A percentile compares a stretch with the other conserved stretches of the same genome.
Conservation (phyloP, 1,140 invertebrate genomes). For the Neodiprion pinetum region DNA sequence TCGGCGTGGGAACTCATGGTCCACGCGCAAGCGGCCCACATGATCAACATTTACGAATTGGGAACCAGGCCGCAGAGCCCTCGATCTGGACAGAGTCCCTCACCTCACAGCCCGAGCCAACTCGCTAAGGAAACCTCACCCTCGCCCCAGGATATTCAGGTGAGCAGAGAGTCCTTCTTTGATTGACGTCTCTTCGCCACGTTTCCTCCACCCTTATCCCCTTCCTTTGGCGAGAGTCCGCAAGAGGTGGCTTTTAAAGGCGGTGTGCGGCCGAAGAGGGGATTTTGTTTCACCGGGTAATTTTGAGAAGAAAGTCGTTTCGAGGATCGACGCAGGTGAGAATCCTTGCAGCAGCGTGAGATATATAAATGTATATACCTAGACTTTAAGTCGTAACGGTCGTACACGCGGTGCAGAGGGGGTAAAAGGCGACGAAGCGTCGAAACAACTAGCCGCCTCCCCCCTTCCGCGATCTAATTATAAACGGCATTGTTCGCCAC, state of each 20-base stretch:
- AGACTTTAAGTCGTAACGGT: no score
- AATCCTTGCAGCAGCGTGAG: no score
- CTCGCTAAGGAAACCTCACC: constrained; percentile 40
- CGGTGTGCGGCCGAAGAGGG: no score
- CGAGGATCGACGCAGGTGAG: no score
- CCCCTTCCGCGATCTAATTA: background rate
- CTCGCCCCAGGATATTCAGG: constrained; percentile 47
- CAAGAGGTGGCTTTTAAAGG: no score
- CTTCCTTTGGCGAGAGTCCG: no score
- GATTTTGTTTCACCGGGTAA: no score
- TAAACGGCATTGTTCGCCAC: background rate
- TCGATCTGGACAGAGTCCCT: constrained; percentile 47
- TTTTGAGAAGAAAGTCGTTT: no score
- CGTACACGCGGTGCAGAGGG: no score
- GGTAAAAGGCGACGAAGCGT: background rate
- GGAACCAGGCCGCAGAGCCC: constrained; percentile 59
- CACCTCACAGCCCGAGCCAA: constrained; percentile 37
- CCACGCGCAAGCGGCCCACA: constrained; percentile 79
- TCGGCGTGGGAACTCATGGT: constrained; percentile 84
- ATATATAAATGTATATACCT: no score
- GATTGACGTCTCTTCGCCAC: background rate
- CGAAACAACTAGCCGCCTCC: constrained; percentile 2
- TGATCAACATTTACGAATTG: constrained; percentile 83
- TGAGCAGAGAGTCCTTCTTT: constrained; percentile 1
- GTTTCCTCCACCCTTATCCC: no score